Evolutionary conservation across 1,140 invertebrate species (phyloP), one percentile per base, ranked within the genome.

Genomic region (Penaeus vannamei): DNA sequence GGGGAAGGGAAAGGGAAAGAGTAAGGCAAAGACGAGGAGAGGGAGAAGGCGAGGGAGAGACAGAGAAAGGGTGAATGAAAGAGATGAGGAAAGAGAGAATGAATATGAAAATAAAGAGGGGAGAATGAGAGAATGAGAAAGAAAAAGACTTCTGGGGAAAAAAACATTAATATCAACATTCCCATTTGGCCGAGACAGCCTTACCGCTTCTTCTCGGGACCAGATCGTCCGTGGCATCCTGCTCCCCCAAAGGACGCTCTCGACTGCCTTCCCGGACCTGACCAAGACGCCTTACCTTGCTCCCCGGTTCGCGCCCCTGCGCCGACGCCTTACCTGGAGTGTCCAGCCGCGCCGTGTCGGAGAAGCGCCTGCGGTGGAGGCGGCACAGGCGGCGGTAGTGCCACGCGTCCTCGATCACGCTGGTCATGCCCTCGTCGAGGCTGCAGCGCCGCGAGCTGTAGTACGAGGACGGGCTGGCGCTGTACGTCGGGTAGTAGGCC

Each of bases 381-480:
- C 89, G 26, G n/a, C 69, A 76, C 26, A 86, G 76, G 59, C 89
- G 83, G 2, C 89, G 89, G 76, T 77, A 84, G 72, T 84, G 89
- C 84, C 87, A 89, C 32, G 62, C 8, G 32, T 89, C 87, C 17
- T 89, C 87, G 53, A 53, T 53, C 53, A 62, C 26, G 20, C 66
- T 29, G 32, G 14, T 64, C 62, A 72, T 59, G 29, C 62, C 81
- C 20, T 89, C 87, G 32, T 89, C 87, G 26, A 89, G 87, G 19
- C 80, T 84, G 59, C 87, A 89, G 4, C 87, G 81, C 7, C 87
- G 81, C 36, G 87, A 84, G 53, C 81, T 76, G 66, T 82, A 84
- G 69, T 89, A 76, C 3, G 81, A 84, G 23, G 87, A 32, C 26
- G 88, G 77, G 22, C 61, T 83, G 76, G 42, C 72, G n/a, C 46